phyloP scores from a whole-genome alignment of 1,140 invertebrate genomes.

The Drosophila elegans region DNA sequence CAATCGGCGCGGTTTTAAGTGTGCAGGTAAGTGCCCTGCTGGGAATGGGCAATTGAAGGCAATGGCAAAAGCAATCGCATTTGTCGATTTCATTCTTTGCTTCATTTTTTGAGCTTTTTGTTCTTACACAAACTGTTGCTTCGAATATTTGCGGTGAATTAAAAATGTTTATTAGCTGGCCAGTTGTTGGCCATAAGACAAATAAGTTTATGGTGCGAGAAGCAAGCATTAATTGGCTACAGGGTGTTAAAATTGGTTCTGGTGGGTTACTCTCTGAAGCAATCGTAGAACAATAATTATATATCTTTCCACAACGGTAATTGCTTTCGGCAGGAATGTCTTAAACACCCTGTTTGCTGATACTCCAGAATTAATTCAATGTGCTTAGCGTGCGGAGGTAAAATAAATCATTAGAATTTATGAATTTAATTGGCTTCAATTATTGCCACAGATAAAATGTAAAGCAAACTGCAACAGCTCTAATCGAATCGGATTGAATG shows the following conservation, averaged over 20 bases:
- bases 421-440: conserved; percentile 81
- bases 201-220: conserved; percentile 45
- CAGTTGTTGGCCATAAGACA: conserved; percentile 36
- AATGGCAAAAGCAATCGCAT: conserved; percentile 20
- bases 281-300: too few species aligned
- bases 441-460: conserved; percentile 72
- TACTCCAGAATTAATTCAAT: conserved; percentile 60
- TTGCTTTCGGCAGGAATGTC: neutral
- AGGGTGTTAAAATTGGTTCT: conserved; percentile 23
- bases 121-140: conserved; percentile 75
- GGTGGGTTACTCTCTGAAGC: neutral
- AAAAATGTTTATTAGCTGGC: conserved; percentile 56
- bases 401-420: conserved; percentile 84
- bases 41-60: conserved; percentile 46
- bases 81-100: conserved; percentile 25
- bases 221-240: conserved; percentile 26
- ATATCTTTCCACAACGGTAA: neutral
- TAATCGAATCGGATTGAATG: conserved; percentile 42
- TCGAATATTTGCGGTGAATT: conserved; percentile 75
- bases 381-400: conserved; percentile 58
- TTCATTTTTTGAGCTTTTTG: conserved; percentile 38
- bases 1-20: conserved; percentile 47
- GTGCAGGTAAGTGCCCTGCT: conserved; percentile 19
- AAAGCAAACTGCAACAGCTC: conserved; percentile 44
- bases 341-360: conserved; percentile 52